These are phyloP conservation scores for Lycocerus yunnanus DNA, from an alignment of 2,888 invertebrate species.

Conservation along the genomic window DNA sequence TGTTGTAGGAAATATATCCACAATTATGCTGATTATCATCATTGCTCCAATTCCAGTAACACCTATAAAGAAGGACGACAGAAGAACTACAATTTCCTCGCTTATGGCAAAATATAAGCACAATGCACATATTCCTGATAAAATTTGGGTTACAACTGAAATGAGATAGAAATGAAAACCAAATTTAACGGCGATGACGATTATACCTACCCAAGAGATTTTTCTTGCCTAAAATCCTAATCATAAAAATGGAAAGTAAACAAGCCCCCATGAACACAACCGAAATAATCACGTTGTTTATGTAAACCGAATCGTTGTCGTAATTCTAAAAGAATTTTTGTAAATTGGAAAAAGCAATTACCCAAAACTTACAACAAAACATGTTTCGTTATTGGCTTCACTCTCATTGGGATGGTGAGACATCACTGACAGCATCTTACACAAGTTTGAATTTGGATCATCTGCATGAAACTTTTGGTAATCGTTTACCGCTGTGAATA, in stretches of 20 bases:
- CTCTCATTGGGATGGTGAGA: constrained; percentile 33
- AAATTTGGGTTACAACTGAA: constrained; percentile 35
- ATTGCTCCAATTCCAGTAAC: constrained; percentile 63
- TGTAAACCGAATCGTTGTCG: constrained; percentile 59
- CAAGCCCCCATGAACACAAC: constrained; percentile 67
- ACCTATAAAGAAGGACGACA: constrained; percentile 62
- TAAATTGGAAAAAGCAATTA: neutral
- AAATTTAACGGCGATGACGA: neutral
- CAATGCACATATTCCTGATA: constrained; percentile 59
- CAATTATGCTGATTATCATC: constrained; percentile 65
- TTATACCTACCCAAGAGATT: constrained; percentile 58
- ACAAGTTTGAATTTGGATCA: constrained; percentile 49
- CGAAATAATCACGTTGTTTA: constrained; percentile 72
- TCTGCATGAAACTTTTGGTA: constrained; percentile 44
- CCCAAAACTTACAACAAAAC: constrained; percentile 35
- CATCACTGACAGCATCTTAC: constrained; percentile 59
- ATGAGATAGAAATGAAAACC: neutral
- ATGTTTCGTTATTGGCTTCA: constrained; percentile 10
- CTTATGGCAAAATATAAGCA: constrained; percentile 63
- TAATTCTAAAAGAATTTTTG: constrained; percentile 40
- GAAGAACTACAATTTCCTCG: constrained; percentile 58
- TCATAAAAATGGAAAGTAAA: constrained; percentile 61
- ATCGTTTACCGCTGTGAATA: constrained; percentile 72
- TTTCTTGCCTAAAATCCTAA: constrained; percentile 61
- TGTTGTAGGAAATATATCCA: constrained; percentile 69